phyloP scores from a whole-genome alignment of 2,888 invertebrate species.

The Acholoe squamosa region DNA sequence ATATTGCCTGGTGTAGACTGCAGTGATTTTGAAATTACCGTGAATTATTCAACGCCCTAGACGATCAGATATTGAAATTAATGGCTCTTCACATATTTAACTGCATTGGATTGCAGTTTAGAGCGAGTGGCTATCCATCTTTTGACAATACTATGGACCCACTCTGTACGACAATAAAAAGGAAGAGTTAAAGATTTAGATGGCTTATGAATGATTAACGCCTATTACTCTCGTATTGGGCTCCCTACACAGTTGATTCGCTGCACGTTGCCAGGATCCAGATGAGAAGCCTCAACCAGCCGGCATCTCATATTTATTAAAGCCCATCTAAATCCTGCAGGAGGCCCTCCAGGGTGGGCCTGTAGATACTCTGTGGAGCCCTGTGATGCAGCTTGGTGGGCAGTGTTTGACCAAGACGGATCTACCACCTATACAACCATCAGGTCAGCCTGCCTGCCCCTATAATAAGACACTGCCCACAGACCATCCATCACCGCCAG shows the following conservation, averaged over 20 bases:
- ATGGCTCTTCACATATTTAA: too few relatives aligned
- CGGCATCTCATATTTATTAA: constrained; percentile 9
- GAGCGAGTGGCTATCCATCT: background rate
- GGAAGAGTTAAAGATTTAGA: too few relatives aligned
- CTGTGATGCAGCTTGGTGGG: background rate
- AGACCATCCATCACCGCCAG: too few relatives aligned
- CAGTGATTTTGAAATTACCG: too few relatives aligned
- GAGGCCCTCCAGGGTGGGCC: background rate
- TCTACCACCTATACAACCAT: constrained; percentile 7
- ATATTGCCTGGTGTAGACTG: too few relatives aligned
- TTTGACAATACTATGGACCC: background rate
- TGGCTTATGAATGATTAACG: too few relatives aligned
- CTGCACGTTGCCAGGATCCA: background rate
- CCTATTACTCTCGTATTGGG: too few relatives aligned
- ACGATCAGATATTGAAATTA: too few relatives aligned
- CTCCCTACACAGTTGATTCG: background rate
- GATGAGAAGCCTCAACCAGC: background rate
- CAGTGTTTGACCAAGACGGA: constrained; percentile 40
- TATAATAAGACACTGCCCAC: background rate
- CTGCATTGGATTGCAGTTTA: too few relatives aligned
- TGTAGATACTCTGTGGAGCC: background rate
- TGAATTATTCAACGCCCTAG: too few relatives aligned
- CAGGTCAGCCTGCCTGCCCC: background rate
- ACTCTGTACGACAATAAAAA: background rate
- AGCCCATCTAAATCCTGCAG: background rate